phyloP scores from a whole-genome alignment of 2,888 invertebrate species.

The Liodrosophila aerea region DNA sequence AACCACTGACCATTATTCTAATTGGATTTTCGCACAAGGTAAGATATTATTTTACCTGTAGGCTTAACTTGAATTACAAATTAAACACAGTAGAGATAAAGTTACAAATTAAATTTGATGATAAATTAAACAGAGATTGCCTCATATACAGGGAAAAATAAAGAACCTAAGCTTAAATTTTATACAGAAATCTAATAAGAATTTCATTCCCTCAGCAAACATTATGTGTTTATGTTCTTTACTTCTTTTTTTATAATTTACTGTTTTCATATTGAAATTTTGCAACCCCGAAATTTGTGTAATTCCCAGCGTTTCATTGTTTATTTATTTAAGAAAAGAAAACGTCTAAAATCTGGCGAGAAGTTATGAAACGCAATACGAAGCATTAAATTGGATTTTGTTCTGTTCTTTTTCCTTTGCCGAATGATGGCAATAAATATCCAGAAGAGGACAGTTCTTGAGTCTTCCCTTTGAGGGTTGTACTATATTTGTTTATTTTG shows the following conservation, averaged over 20 bases:
- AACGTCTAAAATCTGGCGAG: conserved; percentile 7
- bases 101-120: no score
- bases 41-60: conserved; percentile 12
- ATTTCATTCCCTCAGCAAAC: no score
- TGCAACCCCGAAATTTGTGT: background rate
- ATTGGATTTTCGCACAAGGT: conserved; percentile 10
- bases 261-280: no score
- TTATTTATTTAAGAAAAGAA: conserved; percentile 30
- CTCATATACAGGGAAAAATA: no score
- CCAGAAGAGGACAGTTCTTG: conserved; percentile 29
- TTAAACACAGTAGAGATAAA: no score
- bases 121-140: no score
- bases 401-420: conserved; percentile 9
- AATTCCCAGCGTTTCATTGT: conserved; percentile 3
- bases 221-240: no score
- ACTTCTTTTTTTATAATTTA: no score
- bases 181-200: no score
- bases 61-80: background rate
- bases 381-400: conserved; percentile 23
- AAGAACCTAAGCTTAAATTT: no score
- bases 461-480: conserved; percentile 49
- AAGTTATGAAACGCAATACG: conserved; percentile 32
- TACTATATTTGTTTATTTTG: conserved; percentile 64
- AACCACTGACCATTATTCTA: conserved; percentile 17
- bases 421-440: conserved; percentile 55